Percentiles rank a stretch among this genome's conserved stretches.
Evolutionary conservation across 2,113 vertebrate genomes (phyloP).

Genomic region (Poeciliopsis prolifica): DNA sequence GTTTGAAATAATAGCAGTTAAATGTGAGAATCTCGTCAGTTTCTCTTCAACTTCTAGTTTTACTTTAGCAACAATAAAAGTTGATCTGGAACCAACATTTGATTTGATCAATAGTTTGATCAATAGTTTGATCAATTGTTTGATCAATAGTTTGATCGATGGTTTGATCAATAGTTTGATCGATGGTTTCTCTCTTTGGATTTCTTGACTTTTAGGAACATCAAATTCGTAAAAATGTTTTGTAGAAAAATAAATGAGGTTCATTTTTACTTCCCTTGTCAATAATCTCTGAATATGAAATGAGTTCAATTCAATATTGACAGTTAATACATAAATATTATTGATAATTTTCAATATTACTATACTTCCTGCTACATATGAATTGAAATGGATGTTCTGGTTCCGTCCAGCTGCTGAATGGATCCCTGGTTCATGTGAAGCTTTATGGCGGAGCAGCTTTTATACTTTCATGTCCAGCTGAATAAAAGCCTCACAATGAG

Average conservation of each 20-base stretch:
- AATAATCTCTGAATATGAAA: background rate
- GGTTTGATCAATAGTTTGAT: background rate
- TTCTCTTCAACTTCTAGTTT: background rate
- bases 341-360: no score
- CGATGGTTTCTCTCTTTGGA: background rate
- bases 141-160: background rate
- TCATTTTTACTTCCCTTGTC: background rate
- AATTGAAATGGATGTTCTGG: background rate
- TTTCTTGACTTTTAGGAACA: background rate
- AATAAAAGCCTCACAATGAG: constrained; percentile 15
- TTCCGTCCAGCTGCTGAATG: background rate
- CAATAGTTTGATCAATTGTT: background rate
- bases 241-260: background rate
- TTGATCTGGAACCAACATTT: background rate
- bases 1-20: background rate
- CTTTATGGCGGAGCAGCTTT: background rate
- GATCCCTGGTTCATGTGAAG: background rate
- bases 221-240: no score
- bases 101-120: background rate
- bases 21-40: background rate
- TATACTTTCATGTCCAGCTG: background rate
- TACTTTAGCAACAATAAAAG: background rate
- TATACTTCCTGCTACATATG: background rate
- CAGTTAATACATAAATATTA: background rate
- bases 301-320: background rate